Conservation (phyloP, 2,888 invertebrate genomes). For the Epirrhoe alternata region DNA sequence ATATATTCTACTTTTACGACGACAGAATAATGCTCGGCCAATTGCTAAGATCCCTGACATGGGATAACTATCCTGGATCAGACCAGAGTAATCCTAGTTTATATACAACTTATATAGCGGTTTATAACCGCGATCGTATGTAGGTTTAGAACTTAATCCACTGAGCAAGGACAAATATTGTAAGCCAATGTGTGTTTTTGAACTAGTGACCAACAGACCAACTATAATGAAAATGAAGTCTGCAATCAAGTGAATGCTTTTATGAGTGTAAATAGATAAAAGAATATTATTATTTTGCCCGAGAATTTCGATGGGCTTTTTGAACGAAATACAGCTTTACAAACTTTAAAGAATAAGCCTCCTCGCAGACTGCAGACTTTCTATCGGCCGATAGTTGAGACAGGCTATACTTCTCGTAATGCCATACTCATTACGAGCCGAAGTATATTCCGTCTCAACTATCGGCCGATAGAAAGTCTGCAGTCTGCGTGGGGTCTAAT, state of each 20-base stretch:
- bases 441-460: too few species aligned
- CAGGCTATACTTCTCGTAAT: too few species aligned
- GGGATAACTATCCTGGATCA: conserved; percentile 47
- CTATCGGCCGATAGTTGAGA: too few species aligned
- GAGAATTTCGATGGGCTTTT: background rate
- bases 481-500: too few species aligned
- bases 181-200: conserved; percentile 1
- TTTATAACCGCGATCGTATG: conserved; percentile 57
- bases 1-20: conserved; percentile 30
- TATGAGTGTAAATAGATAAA: background rate
- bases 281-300: background rate
- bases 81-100: conserved; percentile 57
- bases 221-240: background rate
- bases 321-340: background rate
- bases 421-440: too few species aligned
- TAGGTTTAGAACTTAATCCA: conserved; percentile 27
- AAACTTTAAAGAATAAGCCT: too few species aligned
- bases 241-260: background rate
- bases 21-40: conserved; percentile 52
- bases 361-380: too few species aligned
- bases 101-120: conserved; percentile 43
- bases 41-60: conserved; percentile 59
- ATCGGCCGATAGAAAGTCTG: too few species aligned
- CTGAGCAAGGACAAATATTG: conserved; percentile 14
- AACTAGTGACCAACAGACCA: background rate